Evolutionary conservation across 2,888 invertebrate species (phyloP).

Genomic region (Trichopoda pennipes): DNA sequence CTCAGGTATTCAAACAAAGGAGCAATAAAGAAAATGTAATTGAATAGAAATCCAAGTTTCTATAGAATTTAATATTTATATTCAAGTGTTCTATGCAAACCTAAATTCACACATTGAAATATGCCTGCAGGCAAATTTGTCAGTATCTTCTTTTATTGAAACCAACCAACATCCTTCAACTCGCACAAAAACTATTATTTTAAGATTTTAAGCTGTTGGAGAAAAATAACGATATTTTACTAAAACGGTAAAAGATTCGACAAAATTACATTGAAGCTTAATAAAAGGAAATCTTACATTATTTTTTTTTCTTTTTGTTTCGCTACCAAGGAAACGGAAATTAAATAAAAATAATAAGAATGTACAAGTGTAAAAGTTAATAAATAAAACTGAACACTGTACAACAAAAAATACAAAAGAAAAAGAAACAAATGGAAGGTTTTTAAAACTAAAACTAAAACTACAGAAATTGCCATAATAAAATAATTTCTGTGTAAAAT

Average conservation of each 20-base stretch:
- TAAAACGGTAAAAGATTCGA: background rate
- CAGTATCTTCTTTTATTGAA: background rate
- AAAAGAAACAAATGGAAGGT: background rate
- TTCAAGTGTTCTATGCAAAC: background rate
- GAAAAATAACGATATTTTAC: too few relatives aligned
- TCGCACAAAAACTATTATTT: too few relatives aligned
- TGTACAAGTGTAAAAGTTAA: slow-evolving; percentile 39
- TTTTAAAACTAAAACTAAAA: background rate
- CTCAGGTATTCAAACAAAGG: background rate
- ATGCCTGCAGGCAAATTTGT: slow-evolving; percentile 1
- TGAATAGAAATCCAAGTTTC: slow-evolving; percentile 23
- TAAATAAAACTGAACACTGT: slow-evolving; percentile 16
- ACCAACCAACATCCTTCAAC: background rate
- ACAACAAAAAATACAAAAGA: slow-evolving; percentile 6
- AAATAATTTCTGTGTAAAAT: too few relatives aligned
- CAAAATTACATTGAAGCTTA: slow-evolving; percentile 10
- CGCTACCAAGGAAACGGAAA: slow-evolving; percentile 19
- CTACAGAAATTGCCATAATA: background rate
- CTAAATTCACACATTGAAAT: slow-evolving; percentile 9
- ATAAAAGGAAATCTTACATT: slow-evolving; percentile 20
- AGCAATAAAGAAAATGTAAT: slow-evolving; percentile 1
- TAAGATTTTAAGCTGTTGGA: background rate
- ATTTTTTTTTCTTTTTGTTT: slow-evolving; percentile 8
- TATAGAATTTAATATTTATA: background rate
- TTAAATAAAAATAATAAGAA: slow-evolving; percentile 42